A percentile compares a stretch with the other conserved stretches of the same genome.
These are phyloP conservation scores for Melipona quadrifasciata DNA, from an alignment of 1,140 invertebrate species.

Conservation along the genomic window DNA sequence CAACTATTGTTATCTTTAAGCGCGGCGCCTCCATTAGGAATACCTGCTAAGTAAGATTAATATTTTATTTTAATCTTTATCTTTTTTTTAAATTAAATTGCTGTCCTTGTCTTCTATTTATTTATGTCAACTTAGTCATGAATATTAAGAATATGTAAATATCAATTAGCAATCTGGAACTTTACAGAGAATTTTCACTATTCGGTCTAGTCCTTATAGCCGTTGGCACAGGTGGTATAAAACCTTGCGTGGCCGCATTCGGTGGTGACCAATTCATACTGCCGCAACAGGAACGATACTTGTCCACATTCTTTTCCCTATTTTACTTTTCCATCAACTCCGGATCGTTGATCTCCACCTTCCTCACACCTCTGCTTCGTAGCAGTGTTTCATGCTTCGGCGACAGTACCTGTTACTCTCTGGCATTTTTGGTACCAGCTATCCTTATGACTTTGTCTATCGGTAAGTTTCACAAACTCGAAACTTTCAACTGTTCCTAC, in stretches of 20 bases:
- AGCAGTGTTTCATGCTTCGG: slow-evolving; percentile 92
- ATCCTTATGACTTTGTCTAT: slow-evolving; percentile 92
- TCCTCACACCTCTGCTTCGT: slow-evolving; percentile 93
- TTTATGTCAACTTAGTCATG: too few species aligned
- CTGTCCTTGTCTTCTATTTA: too few species aligned
- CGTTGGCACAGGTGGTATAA: slow-evolving; percentile 97
- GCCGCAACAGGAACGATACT: slow-evolving; percentile 88
- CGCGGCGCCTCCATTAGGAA: slow-evolving; percentile 83
- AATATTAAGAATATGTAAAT: too few species aligned
- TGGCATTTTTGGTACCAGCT: slow-evolving; percentile 96
- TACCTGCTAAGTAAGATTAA: slow-evolving; percentile 83
- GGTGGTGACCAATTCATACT: slow-evolving; percentile 97
- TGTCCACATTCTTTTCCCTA: slow-evolving; percentile 94
- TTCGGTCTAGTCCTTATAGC: slow-evolving; percentile 93
- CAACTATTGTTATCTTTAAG: slow-evolving; percentile 90
- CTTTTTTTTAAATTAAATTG: neutral
- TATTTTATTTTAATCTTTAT: neutral
- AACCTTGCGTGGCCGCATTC: slow-evolving; percentile 98
- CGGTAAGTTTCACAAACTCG: slow-evolving; percentile 82
- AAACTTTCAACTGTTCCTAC: neutral
- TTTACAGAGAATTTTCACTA: slow-evolving; percentile 86
- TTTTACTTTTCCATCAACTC: slow-evolving; percentile 98
- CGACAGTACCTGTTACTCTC: slow-evolving; percentile 90
- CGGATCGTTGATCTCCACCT: slow-evolving; percentile 94
- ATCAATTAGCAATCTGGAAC: too few species aligned